phyloP scores from a whole-genome alignment of 1,140 invertebrate species.

The Drosophila kohkoa region DNA sequence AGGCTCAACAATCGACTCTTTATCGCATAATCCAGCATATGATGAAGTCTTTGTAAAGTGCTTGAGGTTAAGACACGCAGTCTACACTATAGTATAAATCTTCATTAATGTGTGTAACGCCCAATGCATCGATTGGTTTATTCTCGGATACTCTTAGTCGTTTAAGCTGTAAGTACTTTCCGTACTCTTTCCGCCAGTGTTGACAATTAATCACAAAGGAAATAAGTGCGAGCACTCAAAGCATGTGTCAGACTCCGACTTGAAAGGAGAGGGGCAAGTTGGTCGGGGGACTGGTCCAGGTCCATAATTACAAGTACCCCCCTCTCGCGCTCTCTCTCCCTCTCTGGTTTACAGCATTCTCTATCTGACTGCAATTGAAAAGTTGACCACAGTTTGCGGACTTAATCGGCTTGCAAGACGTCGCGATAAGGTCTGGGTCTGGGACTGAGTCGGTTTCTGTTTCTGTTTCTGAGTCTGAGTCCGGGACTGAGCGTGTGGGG shows the following conservation, averaged over 20 bases:
- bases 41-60: constrained; percentile 9
- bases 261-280: too few relatives aligned
- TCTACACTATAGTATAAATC: constrained; percentile 53
- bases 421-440: constrained; percentile 51
- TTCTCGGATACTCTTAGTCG: constrained; percentile 43
- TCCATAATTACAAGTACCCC: constrained; percentile 55
- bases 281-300: constrained; percentile 27
- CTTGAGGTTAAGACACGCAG: neutral
- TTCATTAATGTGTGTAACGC: constrained; percentile 59
- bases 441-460: neutral
- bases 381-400: constrained; percentile 43
- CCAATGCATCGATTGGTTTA: constrained; percentile 27
- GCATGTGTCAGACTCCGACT: constrained; percentile 10
- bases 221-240: constrained; percentile 20
- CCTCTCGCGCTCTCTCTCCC: neutral
- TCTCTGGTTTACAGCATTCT: neutral
- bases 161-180: constrained; percentile 42
- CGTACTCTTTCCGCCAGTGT: constrained; percentile 32
- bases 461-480: neutral
- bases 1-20: neutral
- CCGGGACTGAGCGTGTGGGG: constrained; percentile 1
- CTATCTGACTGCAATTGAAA: constrained; percentile 55
- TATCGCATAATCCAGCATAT: constrained; percentile 21
- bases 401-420: constrained; percentile 66
- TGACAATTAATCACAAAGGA: constrained; percentile 77